A percentile compares a stretch with the other conserved stretches of the same genome.
Conservation (phyloP, 2,113 vertebrate species). For the Monopterus albus region DNA sequence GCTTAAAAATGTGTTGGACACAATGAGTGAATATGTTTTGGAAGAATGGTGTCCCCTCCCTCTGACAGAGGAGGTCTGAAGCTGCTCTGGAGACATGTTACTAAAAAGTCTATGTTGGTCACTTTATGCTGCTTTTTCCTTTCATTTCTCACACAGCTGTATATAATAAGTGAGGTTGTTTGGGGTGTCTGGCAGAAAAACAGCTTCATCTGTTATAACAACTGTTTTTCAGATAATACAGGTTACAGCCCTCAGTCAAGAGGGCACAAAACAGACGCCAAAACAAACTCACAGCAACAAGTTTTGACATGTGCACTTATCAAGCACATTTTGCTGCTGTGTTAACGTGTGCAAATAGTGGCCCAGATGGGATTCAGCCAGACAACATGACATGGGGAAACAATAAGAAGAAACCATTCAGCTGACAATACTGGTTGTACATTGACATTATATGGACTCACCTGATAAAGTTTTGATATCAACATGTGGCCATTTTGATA, state of each 20-base stretch:
- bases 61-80: too few species aligned
- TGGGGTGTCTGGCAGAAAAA: too few species aligned
- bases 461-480: neutral
- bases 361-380: neutral
- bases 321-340: neutral
- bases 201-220: neutral
- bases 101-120: too few species aligned
- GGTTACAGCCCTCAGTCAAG: neutral
- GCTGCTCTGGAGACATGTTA: too few species aligned
- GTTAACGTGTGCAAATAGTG: neutral
- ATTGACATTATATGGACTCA: neutral
- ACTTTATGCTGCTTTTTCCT: too few species aligned
- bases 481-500: neutral
- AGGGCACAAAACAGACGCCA: neutral
- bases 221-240: neutral
- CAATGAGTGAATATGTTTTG: too few species aligned
- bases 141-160: too few species aligned
- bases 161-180: too few species aligned
- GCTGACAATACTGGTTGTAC: too few species aligned
- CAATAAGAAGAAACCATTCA: too few species aligned
- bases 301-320: neutral
- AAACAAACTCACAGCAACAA: neutral
- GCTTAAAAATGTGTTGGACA: too few species aligned
- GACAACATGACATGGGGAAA: neutral
- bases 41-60: too few species aligned